Evolutionary conservation across 1,140 invertebrate species (phyloP).

Genomic region (Pseudoatta argentina): DNA sequence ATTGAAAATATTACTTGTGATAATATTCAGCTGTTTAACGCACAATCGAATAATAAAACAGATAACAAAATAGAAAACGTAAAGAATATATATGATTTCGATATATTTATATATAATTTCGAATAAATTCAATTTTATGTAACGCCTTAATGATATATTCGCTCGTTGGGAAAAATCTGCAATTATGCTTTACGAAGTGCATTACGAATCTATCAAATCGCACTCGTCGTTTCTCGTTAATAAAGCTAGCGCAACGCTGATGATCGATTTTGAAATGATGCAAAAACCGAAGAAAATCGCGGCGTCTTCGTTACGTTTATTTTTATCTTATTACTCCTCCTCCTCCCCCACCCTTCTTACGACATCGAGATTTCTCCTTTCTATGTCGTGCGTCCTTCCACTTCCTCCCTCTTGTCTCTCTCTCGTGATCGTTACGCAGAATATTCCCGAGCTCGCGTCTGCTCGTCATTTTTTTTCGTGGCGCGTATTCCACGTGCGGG

Average conservation of each 20-base stretch:
- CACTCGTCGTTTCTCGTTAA: constrained; percentile 18
- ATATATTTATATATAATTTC: neutral
- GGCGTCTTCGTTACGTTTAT: constrained; percentile 13
- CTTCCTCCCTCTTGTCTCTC: neutral
- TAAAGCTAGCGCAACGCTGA: constrained; percentile 21
- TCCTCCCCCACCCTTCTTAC: too few relatives aligned
- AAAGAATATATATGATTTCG: neutral
- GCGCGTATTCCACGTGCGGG: constrained; percentile 14
- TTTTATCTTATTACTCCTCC: constrained; percentile 9
- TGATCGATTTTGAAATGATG: constrained; percentile 57
- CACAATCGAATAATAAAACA: neutral
- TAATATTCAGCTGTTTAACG: neutral
- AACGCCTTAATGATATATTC: neutral
- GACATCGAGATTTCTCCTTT: neutral
- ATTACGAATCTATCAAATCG: constrained; percentile 20
- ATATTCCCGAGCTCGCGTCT: constrained; percentile 38
- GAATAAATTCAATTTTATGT: constrained; percentile 2
- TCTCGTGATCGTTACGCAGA: neutral
- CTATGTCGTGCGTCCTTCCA: constrained; percentile 1
- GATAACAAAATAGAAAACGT: neutral
- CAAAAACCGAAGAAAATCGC: constrained; percentile 58
- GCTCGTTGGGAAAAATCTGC: neutral
- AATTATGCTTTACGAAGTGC: constrained; percentile 4
- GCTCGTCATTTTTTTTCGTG: constrained; percentile 35
- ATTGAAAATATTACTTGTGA: neutral